Evolutionary conservation across 2,113 vertebrate genomes (phyloP).

Genomic region (Oryzias melastigma): DNA sequence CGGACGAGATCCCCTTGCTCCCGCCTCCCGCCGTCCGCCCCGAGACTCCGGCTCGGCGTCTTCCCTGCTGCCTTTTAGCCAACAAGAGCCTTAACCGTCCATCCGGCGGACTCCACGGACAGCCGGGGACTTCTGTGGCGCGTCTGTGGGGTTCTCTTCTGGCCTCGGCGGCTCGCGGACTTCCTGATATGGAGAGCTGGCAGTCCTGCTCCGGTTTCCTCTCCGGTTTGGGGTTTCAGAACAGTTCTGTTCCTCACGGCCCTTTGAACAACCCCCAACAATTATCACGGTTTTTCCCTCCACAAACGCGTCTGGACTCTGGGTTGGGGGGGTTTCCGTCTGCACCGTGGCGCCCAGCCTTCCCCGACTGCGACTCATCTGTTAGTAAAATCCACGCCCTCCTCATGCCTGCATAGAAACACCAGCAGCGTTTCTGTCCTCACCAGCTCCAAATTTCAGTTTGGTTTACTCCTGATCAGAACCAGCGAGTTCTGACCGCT

Average conservation of each 20-base stretch:
- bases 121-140: constrained; percentile 7
- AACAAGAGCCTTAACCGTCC: constrained; percentile 50
- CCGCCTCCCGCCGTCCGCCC: constrained; percentile 24
- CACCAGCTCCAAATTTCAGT: constrained; percentile 1
- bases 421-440: constrained; percentile 18
- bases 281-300: constrained; percentile 14
- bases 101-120: neutral
- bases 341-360: constrained; percentile 47
- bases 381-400: constrained; percentile 68
- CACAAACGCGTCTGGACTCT: constrained; percentile 41
- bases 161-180: constrained; percentile 74
- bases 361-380: constrained; percentile 47
- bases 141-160: constrained; percentile 86
- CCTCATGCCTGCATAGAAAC: constrained; percentile 71
- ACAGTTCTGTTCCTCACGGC: constrained; percentile 42
- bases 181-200: constrained; percentile 48
- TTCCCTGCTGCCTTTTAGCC: constrained; percentile 45
- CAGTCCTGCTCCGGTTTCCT: constrained; percentile 61
- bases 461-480: constrained; percentile 3
- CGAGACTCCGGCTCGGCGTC: constrained; percentile 4
- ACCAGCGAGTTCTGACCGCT: too few species aligned
- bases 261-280: constrained; percentile 4
- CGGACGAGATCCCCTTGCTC: constrained; percentile 19
- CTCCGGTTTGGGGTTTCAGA: constrained; percentile 71
- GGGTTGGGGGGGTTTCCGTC: constrained; percentile 37